phyloP scores from a whole-genome alignment of 37 sponge, comb jelly and placozoan genomes.

The Beroe ovata region DNA sequence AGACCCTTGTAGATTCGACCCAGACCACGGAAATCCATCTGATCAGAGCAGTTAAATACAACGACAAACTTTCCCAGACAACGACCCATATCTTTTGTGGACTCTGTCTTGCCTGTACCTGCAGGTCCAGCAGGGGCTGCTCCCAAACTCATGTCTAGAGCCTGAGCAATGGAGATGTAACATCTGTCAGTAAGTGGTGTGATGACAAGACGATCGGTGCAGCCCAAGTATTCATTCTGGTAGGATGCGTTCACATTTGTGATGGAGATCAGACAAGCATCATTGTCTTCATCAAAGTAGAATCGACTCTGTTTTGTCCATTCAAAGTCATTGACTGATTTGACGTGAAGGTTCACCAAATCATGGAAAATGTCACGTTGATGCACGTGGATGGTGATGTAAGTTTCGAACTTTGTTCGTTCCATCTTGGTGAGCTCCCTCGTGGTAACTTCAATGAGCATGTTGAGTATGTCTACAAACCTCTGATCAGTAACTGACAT shows the following conservation, averaged over 20 bases:
- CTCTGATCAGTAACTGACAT: conserved; percentile 82
- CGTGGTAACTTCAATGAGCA: conserved; percentile 87
- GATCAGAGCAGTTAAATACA: conserved; percentile 99
- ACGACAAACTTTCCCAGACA: conserved; percentile 98
- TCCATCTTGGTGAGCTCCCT: conserved; percentile 86
- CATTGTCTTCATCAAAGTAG: conserved; percentile 94
- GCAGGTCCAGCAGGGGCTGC: conserved; percentile 99
- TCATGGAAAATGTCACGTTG: conserved; percentile 98
- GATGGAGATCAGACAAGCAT: conserved; percentile 82
- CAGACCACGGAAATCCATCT: conserved; percentile 99
- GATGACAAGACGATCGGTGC: conserved; percentile 98
- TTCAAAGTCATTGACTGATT: conserved; percentile 89
- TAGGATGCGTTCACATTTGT: conserved; percentile 95
- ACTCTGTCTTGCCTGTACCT: conserved; percentile 90
- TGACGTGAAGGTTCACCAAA: conserved; percentile 79
- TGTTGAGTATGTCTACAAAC: conserved; percentile 87
- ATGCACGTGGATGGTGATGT: conserved; percentile 98
- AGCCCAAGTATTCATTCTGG: conserved; percentile 98
- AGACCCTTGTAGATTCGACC: conserved; percentile 99
- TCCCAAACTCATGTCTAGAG: conserved; percentile 94
- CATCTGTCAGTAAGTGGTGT: conserved; percentile 99
- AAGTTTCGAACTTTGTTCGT: conserved; percentile 87
- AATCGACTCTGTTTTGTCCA: conserved; percentile 98
- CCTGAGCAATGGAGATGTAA: conserved; percentile 98
- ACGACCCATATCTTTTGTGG: conserved; percentile 95